Evolutionary conservation across 1,140 invertebrate genomes (phyloP).

Genomic region (Acyrthosiphon pisum): DNA sequence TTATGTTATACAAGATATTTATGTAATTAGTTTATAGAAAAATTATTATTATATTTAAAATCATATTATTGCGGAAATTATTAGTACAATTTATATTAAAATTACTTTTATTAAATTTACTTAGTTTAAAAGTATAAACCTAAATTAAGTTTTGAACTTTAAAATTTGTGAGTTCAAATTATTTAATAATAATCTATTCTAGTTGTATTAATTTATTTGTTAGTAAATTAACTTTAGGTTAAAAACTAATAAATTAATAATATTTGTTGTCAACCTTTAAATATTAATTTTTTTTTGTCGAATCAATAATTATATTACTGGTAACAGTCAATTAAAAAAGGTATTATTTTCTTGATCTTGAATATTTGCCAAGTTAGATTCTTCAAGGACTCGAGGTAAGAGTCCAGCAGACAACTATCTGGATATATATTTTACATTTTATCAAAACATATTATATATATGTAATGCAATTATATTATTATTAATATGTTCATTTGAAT

Average conservation of each 20-base stretch:
- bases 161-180: neutral
- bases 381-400: conserved; percentile 52
- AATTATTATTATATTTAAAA: neutral
- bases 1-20: neutral
- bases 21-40: neutral
- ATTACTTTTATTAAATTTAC: neutral
- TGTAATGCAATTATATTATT: neutral
- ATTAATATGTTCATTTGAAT: neutral
- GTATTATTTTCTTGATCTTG: conserved; percentile 9
- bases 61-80: neutral
- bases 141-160: neutral
- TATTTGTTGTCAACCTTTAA: conserved; percentile 13
- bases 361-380: conserved; percentile 21
- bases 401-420: neutral
- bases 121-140: neutral
- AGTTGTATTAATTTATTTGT: neutral
- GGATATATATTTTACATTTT: neutral
- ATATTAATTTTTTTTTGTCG: neutral
- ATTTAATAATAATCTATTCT: neutral
- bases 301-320: conserved; percentile 23
- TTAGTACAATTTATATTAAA: neutral
- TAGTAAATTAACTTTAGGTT: neutral
- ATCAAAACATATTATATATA: neutral
- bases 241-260: conserved; percentile 20
- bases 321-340: neutral